Conservation (phyloP, 2,113 vertebrate species). For the Hipposideros armiger region DNA sequence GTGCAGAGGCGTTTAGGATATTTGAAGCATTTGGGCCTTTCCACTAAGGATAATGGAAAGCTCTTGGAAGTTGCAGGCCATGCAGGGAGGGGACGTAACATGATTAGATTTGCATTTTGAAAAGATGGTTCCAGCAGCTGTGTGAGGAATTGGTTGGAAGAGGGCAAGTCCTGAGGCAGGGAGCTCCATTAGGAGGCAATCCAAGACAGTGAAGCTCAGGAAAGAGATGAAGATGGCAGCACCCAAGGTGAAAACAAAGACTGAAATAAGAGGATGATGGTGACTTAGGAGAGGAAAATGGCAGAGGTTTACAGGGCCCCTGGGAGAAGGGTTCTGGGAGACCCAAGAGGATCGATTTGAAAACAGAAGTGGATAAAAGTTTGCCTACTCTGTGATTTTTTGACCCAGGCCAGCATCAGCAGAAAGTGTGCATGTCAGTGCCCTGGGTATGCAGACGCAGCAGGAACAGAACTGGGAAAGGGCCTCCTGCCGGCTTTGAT, state of each 20-base stretch:
- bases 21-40: background rate
- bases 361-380: background rate
- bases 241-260: background rate
- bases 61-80: background rate
- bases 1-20: background rate
- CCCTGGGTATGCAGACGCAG: background rate
- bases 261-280: background rate
- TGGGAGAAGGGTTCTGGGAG: background rate
- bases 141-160: background rate
- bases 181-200: background rate
- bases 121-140: background rate
- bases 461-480: background rate
- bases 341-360: background rate
- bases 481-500: background rate
- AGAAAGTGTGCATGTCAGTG: background rate
- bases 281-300: background rate
- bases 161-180: background rate
- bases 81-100: background rate
- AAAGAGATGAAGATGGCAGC: background rate
- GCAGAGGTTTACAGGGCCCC: background rate
- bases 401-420: background rate
- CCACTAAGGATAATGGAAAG: background rate
- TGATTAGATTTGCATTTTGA: background rate
- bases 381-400: background rate
- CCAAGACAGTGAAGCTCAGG: background rate